Evolutionary conservation across 2,797 vertebrate genomes (phyloP).

Genomic region (Brachyalestes nurse): DNA sequence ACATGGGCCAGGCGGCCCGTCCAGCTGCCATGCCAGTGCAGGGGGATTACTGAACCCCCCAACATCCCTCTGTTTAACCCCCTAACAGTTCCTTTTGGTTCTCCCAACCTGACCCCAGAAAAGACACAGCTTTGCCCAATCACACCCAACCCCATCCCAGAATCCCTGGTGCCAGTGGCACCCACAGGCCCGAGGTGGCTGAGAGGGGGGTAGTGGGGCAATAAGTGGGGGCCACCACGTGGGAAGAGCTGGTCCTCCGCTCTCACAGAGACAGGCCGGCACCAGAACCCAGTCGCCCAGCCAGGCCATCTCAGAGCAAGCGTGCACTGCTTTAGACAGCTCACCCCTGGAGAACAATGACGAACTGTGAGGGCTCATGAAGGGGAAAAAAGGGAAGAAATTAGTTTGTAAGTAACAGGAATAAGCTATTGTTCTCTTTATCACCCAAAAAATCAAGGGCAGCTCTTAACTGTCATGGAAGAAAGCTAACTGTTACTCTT

Average conservation of each 20-base stretch:
- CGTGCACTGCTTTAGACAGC: slow-evolving; percentile 78
- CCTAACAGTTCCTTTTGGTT: slow-evolving; percentile 72
- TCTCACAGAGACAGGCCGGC: slow-evolving; percentile 81
- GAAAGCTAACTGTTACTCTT: slow-evolving; percentile 11
- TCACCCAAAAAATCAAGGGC: not conserved
- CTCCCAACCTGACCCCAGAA: slow-evolving; percentile 74
- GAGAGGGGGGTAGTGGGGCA: slow-evolving; percentile 55
- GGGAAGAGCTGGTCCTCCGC: slow-evolving; percentile 75
- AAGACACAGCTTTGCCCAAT: slow-evolving; percentile 65
- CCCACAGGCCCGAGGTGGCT: slow-evolving; percentile 71
- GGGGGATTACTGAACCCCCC: slow-evolving; percentile 79
- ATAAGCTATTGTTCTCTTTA: slow-evolving; percentile 23
- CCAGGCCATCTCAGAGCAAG: slow-evolving; percentile 75
- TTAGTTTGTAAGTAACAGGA: slow-evolving; percentile 43
- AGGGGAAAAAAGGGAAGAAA: slow-evolving; percentile 67
- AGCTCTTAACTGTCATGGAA: not conserved
- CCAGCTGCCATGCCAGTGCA: slow-evolving; percentile 85
- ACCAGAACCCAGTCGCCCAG: slow-evolving; percentile 79
- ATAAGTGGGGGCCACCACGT: slow-evolving; percentile 71
- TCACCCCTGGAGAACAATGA: slow-evolving; percentile 77
- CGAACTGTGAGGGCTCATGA: slow-evolving; percentile 74
- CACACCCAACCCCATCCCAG: slow-evolving; percentile 62
- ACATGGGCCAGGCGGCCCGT: slow-evolving; percentile 86
- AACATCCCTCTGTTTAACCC: slow-evolving; percentile 64
- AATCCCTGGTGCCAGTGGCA: slow-evolving; percentile 70